Conservation (phyloP, 2,797 vertebrate genomes). For the Chrysocyon brachyurus region DNA sequence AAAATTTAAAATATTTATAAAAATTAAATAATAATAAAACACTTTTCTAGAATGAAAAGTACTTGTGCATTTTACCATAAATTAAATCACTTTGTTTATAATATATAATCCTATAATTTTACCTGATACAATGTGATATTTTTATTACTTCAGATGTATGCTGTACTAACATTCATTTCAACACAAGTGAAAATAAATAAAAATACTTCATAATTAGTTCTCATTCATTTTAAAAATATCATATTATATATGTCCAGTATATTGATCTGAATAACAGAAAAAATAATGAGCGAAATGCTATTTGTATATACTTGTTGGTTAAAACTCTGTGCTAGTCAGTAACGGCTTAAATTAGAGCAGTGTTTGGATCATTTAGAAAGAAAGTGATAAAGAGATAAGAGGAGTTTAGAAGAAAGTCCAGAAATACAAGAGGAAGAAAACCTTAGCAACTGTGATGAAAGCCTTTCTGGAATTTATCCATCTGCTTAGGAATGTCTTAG, state of each 20-base stretch:
- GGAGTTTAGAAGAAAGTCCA: conserved; percentile 6
- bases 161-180: conserved; percentile 25
- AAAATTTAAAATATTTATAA: conserved; percentile 63
- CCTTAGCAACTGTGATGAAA: neutral
- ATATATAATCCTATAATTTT: conserved; percentile 28
- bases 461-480: neutral
- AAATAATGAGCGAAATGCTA: conserved; percentile 14
- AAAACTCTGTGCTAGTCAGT: conserved; percentile 21
- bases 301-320: conserved; percentile 25
- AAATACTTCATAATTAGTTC: conserved; percentile 14
- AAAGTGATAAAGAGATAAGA: neutral
- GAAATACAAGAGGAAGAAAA: conserved; percentile 53
- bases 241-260: neutral
- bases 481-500: conserved; percentile 15
- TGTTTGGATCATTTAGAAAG: neutral
- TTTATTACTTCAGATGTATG: conserved; percentile 59
- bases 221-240: conserved; percentile 56
- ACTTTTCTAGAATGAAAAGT: conserved; percentile 59
- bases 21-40: conserved; percentile 57
- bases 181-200: conserved; percentile 57
- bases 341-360: conserved; percentile 39
- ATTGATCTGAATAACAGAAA: conserved; percentile 53
- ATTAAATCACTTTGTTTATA: conserved; percentile 38
- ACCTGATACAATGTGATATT: neutral
- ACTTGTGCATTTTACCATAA: conserved; percentile 21